These are phyloP conservation scores for Trogon melanurus DNA, from an alignment of 2,113 vertebrate genomes.

Conservation along the genomic window DNA sequence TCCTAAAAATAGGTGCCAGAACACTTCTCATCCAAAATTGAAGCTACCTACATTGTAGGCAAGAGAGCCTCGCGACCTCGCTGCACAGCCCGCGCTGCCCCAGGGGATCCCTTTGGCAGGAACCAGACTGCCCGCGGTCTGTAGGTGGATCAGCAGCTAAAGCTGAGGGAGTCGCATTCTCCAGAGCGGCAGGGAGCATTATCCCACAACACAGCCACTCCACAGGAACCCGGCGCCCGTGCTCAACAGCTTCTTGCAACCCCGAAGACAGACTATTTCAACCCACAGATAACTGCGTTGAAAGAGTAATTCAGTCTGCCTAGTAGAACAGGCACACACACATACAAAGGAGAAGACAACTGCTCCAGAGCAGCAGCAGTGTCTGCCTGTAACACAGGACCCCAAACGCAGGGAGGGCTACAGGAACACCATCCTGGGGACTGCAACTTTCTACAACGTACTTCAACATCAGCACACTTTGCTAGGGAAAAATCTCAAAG, in stretches of 20 bases:
- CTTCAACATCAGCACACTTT: not conserved
- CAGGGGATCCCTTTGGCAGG: not conserved
- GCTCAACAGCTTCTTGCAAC: not conserved
- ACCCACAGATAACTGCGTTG: fast-evolving
- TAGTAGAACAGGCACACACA: not conserved
- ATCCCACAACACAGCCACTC: not conserved
- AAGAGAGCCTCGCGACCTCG: not conserved
- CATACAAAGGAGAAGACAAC: not conserved
- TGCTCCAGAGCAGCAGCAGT: not conserved
- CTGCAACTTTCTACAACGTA: not conserved
- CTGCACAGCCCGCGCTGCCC: not conserved
- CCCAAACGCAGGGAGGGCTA: fast-evolving
- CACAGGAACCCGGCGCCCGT: not conserved
- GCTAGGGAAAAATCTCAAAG: not conserved
- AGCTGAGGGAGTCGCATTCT: not conserved
- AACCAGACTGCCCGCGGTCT: fast-evolving
- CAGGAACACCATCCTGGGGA: not conserved
- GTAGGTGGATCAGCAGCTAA: not conserved
- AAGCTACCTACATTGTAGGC: not conserved
- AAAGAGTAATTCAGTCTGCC: not conserved
- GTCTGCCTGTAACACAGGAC: fast-evolving
- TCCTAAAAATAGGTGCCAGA: constrained; percentile 10
- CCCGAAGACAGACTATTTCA: not conserved
- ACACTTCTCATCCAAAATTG: not conserved
- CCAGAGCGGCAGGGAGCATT: not conserved